phyloP scores from a whole-genome alignment of 2,797 vertebrate genomes.

The Bradypus variegatus region DNA sequence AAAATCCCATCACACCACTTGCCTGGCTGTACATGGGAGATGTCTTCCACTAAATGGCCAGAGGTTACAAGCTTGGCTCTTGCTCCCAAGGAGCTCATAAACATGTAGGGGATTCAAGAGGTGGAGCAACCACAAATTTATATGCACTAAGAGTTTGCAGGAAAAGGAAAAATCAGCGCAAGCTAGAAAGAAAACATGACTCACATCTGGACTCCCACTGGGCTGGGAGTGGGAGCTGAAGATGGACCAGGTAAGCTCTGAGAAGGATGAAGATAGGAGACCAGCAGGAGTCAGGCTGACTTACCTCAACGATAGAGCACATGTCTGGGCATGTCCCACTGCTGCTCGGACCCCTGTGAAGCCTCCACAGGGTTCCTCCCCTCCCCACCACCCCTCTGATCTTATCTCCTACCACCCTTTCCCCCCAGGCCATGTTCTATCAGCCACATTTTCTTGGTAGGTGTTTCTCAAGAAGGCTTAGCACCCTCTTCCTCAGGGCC shows the following conservation, averaged over 20 bases:
- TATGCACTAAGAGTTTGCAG: background rate
- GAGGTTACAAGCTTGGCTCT: background rate
- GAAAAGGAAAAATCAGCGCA: background rate
- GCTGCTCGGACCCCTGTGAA: background rate
- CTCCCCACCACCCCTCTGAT: background rate
- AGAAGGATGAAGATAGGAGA: background rate
- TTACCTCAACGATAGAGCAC: background rate
- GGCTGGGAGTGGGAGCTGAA: background rate
- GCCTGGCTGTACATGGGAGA: background rate
- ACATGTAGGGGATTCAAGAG: background rate
- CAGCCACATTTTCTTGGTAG: background rate
- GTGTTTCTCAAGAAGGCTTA: background rate
- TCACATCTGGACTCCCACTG: background rate
- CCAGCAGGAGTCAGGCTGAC: background rate
- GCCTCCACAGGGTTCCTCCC: background rate
- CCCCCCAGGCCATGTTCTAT: background rate
- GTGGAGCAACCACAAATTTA: background rate
- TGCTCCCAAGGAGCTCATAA: background rate
- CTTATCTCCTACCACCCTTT: background rate
- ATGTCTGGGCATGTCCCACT: background rate
- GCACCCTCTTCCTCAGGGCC: background rate
- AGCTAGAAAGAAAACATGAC: background rate
- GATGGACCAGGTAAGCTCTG: background rate
- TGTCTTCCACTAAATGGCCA: background rate
- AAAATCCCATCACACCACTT: background rate